Conservation (phyloP, 92 coral and sea anemone genomes). For the Phenganax subtilis region DNA sequence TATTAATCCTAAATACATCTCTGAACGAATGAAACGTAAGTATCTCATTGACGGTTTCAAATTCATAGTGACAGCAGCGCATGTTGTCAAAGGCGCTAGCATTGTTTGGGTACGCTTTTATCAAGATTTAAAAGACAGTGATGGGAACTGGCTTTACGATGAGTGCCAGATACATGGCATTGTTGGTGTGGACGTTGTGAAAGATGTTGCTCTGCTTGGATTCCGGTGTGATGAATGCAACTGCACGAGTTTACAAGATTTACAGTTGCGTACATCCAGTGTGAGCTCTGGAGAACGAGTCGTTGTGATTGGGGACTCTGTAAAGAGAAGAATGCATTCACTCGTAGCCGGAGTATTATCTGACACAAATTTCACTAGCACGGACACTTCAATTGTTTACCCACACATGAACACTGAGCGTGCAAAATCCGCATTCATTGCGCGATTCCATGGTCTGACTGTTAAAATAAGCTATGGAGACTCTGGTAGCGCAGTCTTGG, state of each 20-base stretch:
- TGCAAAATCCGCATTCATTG: neutral
- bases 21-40: neutral
- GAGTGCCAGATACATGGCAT: neutral
- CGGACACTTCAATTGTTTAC: neutral
- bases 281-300: neutral
- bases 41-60: too few relatives aligned
- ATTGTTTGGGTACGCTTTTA: neutral
- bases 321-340: neutral
- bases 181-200: neutral
- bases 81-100: neutral
- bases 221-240: neutral
- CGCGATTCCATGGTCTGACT: neutral
- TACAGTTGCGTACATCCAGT: neutral
- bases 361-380: neutral
- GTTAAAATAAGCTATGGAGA: neutral
- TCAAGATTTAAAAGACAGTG: neutral
- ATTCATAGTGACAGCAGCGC: neutral
- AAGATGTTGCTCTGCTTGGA: neutral
- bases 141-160: neutral
- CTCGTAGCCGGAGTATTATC: neutral
- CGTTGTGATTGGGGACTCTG: neutral
- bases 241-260: neutral
- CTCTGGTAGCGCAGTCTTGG: conserved; percentile 17
- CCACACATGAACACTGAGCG: neutral
- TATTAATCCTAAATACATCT: neutral